Conservation (phyloP, 2,888 invertebrate genomes). For the Clanis bilineata region DNA sequence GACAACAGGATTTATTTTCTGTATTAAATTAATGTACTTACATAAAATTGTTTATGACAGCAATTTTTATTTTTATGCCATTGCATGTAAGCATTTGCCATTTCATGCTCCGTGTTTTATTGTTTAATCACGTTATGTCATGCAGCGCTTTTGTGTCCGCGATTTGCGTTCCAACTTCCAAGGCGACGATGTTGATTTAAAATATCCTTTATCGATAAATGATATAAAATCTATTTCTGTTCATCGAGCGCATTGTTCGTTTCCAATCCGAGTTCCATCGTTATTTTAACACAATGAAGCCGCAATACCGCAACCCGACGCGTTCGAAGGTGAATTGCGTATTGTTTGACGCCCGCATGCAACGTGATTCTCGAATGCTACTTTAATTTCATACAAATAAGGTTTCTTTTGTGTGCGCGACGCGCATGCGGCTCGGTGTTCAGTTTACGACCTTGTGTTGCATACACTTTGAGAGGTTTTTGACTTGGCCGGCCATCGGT, state of each 20-base stretch:
- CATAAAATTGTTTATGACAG: not conserved
- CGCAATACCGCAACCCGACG: conserved; percentile 81
- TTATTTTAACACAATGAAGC: conserved; percentile 80
- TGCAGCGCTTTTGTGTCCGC: conserved; percentile 3
- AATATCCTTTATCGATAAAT: conserved; percentile 41
- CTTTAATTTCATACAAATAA: conserved; percentile 71
- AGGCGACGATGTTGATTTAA: conserved; percentile 29
- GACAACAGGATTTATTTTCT: not conserved
- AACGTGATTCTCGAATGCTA: conserved; percentile 73
- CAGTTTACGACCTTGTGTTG: conserved; percentile 41
- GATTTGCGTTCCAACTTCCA: not conserved
- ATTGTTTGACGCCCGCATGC: conserved; percentile 78
- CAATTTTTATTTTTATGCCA: not conserved
- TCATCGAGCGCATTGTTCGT: conserved; percentile 62
- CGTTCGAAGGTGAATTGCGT: conserved; percentile 82
- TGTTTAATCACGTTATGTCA: conserved; percentile 14
- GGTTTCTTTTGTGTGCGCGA: conserved; percentile 68
- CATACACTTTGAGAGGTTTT: conserved; percentile 36
- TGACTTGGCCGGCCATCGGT: conserved; percentile 29
- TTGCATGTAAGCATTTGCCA: conserved; percentile 9
- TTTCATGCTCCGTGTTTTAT: conserved; percentile 3
- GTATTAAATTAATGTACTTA: not conserved
- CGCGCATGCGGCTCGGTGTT: conserved; percentile 26
- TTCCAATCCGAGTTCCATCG: conserved; percentile 71
- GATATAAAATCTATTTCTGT: conserved; percentile 55